Percentiles rank a stretch among this genome's conserved stretches.
These are phyloP conservation scores for Uromys caudimaculatus DNA, from an alignment of 2,797 vertebrate genomes.

Conservation along the genomic window DNA sequence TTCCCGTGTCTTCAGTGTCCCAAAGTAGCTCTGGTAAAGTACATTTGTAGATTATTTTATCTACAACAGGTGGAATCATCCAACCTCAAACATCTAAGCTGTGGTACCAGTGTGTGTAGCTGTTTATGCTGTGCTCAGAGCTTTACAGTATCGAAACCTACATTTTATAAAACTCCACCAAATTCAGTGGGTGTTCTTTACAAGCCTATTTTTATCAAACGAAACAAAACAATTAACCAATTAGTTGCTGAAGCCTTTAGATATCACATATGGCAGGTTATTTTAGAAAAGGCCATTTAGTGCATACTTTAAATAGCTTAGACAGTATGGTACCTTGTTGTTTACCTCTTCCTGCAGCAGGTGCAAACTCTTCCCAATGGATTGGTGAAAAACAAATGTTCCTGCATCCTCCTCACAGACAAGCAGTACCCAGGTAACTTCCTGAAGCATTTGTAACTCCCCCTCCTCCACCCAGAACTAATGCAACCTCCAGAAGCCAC, in stretches of 20 bases:
- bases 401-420: neutral
- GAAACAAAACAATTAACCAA: neutral
- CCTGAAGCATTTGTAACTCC: neutral
- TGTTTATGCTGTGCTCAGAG: no score
- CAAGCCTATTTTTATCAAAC: neutral
- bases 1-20: fast-evolving
- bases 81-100: fast-evolving
- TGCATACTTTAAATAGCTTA: neutral
- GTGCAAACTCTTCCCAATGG: neutral
- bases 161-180: neutral
- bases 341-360: neutral
- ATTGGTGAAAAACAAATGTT: neutral
- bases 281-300: neutral
- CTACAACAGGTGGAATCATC: neutral
- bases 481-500: neutral
- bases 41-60: neutral
- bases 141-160: neutral
- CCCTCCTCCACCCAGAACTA: neutral
- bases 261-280: neutral
- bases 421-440: neutral
- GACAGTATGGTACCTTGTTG: fast-evolving
- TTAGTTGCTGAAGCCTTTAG: neutral
- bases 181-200: neutral
- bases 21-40: neutral
- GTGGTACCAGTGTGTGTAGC: neutral